Evolutionary conservation across 2,113 vertebrate genomes (phyloP).

Genomic region (Myiopsitta monachus): DNA sequence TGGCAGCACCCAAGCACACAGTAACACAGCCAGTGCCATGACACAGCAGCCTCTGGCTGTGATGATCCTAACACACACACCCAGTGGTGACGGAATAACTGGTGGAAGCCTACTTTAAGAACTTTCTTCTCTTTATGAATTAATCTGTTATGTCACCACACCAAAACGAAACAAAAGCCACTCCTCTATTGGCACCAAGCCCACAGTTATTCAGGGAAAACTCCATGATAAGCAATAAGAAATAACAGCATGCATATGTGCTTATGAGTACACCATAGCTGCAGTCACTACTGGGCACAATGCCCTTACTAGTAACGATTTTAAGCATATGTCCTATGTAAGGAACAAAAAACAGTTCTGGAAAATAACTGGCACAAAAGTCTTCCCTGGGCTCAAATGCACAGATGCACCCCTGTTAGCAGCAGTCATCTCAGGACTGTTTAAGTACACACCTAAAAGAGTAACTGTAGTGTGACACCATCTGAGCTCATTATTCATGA

Average conservation of each 20-base stretch:
- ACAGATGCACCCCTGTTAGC: neutral
- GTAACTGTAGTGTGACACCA: neutral
- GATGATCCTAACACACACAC: neutral
- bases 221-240: neutral
- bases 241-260: neutral
- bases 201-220: neutral
- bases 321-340: neutral
- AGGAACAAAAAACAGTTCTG: neutral
- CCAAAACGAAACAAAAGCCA: neutral
- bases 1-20: neutral
- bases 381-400: neutral
- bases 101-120: neutral
- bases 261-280: neutral
- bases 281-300: constrained; percentile 1
- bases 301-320: neutral
- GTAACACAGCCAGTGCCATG: rapidly evolving
- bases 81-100: neutral
- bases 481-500: neutral
- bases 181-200: neutral
- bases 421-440: neutral
- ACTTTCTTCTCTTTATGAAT: neutral
- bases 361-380: neutral
- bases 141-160: neutral
- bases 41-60: neutral
- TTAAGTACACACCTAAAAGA: neutral